Evolutionary conservation across 2,113 vertebrate genomes (phyloP).

Genomic region (Urocynchramus pylzowi): DNA sequence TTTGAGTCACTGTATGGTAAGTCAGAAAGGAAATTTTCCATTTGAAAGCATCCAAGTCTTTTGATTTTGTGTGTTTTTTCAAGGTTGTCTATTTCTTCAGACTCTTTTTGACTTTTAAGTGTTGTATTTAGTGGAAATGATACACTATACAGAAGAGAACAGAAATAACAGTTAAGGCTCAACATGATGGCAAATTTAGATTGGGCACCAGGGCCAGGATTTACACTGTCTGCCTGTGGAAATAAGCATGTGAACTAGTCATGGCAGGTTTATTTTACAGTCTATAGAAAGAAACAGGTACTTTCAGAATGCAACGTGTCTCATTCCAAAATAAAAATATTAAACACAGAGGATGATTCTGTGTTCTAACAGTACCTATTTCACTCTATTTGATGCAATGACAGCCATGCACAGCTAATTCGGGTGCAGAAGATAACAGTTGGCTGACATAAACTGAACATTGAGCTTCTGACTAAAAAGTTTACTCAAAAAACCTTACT

Average conservation of each 20-base stretch:
- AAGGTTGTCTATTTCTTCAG: background rate
- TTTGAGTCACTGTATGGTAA: background rate
- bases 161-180: background rate
- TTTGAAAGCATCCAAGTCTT: background rate
- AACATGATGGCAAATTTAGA: background rate
- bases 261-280: background rate
- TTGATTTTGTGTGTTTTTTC: background rate
- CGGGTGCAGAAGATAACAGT: background rate
- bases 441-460: background rate
- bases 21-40: background rate
- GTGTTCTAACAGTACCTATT: background rate
- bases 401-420: background rate
- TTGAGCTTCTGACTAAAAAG: background rate
- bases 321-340: background rate
- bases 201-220: background rate
- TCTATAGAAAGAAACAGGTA: background rate
- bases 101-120: background rate
- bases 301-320: background rate
- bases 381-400: background rate
- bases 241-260: background rate
- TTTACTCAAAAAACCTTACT: background rate
- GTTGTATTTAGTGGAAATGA: background rate
- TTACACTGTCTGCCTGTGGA: background rate
- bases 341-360: background rate
- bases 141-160: background rate